Evolutionary conservation across 2,888 invertebrate species (phyloP).

Genomic region (Alentia gelatinosa): DNA sequence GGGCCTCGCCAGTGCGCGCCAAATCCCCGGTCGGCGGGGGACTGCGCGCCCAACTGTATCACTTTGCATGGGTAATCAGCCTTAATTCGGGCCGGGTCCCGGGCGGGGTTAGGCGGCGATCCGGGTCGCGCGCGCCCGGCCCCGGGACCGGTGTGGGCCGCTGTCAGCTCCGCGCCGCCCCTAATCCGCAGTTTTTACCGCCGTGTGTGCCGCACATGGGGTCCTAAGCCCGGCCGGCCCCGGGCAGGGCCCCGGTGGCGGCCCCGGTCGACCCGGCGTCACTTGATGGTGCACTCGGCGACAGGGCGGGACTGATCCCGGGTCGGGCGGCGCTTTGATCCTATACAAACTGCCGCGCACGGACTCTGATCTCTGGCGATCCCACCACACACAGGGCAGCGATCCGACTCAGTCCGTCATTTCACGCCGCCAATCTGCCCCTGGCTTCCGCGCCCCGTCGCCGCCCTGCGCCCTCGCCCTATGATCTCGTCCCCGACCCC

Average conservation of each 20-base stretch:
- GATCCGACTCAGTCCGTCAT: constrained; percentile 3
- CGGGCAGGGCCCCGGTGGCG: neutral
- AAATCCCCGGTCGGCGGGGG: constrained; percentile 7
- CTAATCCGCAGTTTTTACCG: constrained; percentile 35
- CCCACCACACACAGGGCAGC: constrained; percentile 5
- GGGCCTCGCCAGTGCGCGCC: neutral
- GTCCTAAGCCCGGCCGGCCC: constrained; percentile 37
- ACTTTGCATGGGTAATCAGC: constrained; percentile 42
- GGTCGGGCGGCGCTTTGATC: neutral
- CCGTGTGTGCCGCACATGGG: neutral
- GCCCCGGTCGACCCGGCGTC: neutral
- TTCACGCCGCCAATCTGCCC: constrained; percentile 39
- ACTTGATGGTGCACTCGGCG: neutral
- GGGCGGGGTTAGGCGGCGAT: constrained; percentile 16
- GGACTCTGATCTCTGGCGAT: neutral
- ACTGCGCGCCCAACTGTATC: constrained; percentile 26
- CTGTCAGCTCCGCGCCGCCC: neutral
- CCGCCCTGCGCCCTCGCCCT: neutral
- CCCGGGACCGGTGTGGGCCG: neutral
- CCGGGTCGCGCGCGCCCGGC: neutral
- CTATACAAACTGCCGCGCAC: neutral
- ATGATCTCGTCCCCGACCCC: constrained; percentile 38
- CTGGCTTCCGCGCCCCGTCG: neutral
- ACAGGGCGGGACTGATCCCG: neutral
- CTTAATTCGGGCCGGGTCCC: constrained; percentile 28